Percentiles rank a stretch among this genome's conserved stretches.
These are phyloP conservation scores for Electrona antarctica DNA, from an alignment of 2,113 vertebrate species.

Conservation along the genomic window DNA sequence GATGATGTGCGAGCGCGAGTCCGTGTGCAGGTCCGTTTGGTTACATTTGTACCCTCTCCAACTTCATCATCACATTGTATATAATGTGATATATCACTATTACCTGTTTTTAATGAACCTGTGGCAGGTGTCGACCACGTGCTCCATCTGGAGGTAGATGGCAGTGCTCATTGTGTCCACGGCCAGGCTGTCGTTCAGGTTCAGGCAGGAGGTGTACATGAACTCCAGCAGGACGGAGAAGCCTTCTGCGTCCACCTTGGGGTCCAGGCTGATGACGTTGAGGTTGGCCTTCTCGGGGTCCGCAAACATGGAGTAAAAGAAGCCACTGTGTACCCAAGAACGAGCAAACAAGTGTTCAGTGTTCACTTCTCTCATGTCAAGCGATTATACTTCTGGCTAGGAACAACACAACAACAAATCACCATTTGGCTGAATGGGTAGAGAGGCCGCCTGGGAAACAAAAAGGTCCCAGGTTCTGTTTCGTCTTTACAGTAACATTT, in stretches of 20 bases:
- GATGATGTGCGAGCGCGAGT: too few relatives aligned
- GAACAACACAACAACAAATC: too few relatives aligned
- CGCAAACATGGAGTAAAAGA: constrained; percentile 96
- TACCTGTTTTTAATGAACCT: constrained; percentile 94
- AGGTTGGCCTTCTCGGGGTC: constrained; percentile 90
- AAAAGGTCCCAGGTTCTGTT: too few relatives aligned
- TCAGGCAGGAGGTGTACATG: constrained; percentile 97
- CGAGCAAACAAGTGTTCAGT: too few relatives aligned
- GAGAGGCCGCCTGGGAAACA: too few relatives aligned
- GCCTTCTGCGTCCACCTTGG: constrained; percentile 90
- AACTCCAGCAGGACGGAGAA: constrained; percentile 95
- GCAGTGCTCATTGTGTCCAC: constrained; percentile 91
- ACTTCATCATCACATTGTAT: too few relatives aligned
- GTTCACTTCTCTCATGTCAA: too few relatives aligned
- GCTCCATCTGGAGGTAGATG: constrained; percentile 96
- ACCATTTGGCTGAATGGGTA: too few relatives aligned
- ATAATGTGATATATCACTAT: constrained; percentile 9
- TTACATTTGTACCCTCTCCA: background rate
- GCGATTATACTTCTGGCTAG: too few relatives aligned
- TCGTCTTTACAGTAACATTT: too few relatives aligned
- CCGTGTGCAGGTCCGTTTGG: too few relatives aligned
- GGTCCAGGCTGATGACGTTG: constrained; percentile 88
- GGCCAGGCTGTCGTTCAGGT: constrained; percentile 87
- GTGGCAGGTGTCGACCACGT: constrained; percentile 93
- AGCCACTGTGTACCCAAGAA: constrained; percentile 78